A percentile compares a stretch with the other conserved stretches of the same genome.
phyloP scores from a whole-genome alignment of 2,797 vertebrate genomes.

The Poeciliopsis turneri region DNA sequence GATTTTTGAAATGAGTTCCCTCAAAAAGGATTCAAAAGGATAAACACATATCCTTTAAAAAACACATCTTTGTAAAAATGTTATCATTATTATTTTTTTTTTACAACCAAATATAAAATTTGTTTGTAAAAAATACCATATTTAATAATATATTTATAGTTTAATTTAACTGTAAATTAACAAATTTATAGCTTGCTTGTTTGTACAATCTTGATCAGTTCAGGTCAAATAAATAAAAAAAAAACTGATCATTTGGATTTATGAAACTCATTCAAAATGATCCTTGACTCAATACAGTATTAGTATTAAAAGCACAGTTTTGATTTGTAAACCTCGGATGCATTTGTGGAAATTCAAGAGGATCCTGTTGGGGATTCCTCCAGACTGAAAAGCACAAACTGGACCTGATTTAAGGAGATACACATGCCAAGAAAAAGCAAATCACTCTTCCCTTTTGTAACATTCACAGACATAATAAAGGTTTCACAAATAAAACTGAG shows the following conservation, averaged over 20 bases:
- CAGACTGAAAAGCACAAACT: not conserved
- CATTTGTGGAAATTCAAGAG: not conserved
- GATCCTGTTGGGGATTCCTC: not conserved
- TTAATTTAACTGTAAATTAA: too few relatives aligned
- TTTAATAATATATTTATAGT: too few relatives aligned
- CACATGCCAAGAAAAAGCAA: not conserved
- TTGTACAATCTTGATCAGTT: not conserved
- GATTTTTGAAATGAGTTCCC: not conserved
- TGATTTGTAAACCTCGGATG: not conserved
- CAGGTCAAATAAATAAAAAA: not conserved
- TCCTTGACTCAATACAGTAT: not conserved
- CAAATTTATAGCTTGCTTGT: too few relatives aligned
- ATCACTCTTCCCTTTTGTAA: not conserved
- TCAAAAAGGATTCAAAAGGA: not conserved
- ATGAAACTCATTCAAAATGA: not conserved
- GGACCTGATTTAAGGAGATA: not conserved
- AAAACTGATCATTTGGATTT: not conserved
- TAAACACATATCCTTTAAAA: not conserved
- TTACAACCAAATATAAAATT: too few relatives aligned
- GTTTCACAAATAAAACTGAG: not conserved
- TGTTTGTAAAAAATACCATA: too few relatives aligned
- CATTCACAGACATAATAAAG: not conserved
- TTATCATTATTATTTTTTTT: too few relatives aligned
- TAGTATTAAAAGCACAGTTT: not conserved
- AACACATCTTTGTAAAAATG: too few relatives aligned